phyloP scores from a whole-genome alignment of 1,140 invertebrate species.

The Ctenoplectra terminalis region DNA sequence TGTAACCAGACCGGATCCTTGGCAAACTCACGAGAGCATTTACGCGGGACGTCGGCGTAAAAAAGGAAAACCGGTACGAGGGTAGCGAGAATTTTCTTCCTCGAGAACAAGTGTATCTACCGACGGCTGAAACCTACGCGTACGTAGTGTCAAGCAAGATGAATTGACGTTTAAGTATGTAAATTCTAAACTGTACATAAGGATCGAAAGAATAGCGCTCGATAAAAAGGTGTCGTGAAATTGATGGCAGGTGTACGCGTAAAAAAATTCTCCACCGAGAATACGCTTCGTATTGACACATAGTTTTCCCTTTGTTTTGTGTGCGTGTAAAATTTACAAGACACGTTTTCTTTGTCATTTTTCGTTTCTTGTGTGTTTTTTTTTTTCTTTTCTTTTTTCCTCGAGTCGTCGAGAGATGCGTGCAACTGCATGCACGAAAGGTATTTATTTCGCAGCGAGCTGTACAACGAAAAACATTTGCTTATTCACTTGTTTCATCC shows the following conservation, averaged over 20 bases:
- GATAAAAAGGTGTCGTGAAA: background rate
- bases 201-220: background rate
- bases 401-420: background rate
- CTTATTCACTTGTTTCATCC: background rate
- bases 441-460: background rate
- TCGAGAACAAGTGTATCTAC: constrained; percentile 25
- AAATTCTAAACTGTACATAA: constrained; percentile 28
- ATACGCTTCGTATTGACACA: no score
- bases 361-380: no score
- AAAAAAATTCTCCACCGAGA: background rate
- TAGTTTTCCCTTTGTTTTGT: background rate
- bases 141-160: constrained; percentile 20
- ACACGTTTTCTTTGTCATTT: no score
- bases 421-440: background rate
- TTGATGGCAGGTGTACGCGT: background rate
- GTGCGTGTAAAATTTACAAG: no score
- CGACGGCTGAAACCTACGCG: background rate
- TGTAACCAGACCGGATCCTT: constrained; percentile 2
- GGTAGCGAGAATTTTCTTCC: background rate
- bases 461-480: constrained; percentile 1
- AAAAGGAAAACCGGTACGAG: constrained; percentile 8
- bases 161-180: constrained; percentile 24
- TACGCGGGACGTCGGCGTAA: constrained; percentile 32
- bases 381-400: no score
- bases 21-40: constrained; percentile 31